Conservation (phyloP, 92 coral and sea anemone genomes). For the Actinostola sp. region DNA sequence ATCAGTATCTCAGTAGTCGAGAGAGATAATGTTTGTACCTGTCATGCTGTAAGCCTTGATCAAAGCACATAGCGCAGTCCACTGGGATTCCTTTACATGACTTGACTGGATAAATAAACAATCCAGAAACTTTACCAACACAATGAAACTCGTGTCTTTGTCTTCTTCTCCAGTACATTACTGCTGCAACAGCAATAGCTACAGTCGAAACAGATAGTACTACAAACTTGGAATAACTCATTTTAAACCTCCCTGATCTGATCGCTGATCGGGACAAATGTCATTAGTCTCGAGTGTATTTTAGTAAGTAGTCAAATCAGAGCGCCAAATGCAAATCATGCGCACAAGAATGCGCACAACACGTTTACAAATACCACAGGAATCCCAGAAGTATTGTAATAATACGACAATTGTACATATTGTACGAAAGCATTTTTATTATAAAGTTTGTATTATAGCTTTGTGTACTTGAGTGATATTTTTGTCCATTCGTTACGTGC, state of each 20-base stretch:
- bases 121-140: constrained; percentile 65
- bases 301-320: no score
- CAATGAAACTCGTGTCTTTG: constrained; percentile 31
- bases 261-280: no score
- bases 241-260: neutral
- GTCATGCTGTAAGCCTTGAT: constrained; percentile 67
- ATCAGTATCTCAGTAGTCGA: neutral
- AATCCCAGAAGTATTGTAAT: neutral
- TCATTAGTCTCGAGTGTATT: neutral
- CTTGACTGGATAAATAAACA: constrained; percentile 83
- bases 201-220: constrained; percentile 25
- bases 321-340: neutral
- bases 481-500: no score
- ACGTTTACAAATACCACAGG: constrained; percentile 5
- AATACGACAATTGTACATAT: no score
- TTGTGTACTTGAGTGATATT: no score
- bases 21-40: constrained; percentile 44
- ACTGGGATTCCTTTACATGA: constrained; percentile 77
- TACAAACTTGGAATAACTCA: constrained; percentile 14
- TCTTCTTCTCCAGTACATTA: constrained; percentile 34
- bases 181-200: constrained; percentile 47
- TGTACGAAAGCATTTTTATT: no score
- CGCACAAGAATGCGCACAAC: neutral
- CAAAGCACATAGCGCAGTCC: constrained; percentile 48
- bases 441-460: no score